Conservation (phyloP, 2,113 vertebrate species). For the Apistogramma diplotaenia region DNA sequence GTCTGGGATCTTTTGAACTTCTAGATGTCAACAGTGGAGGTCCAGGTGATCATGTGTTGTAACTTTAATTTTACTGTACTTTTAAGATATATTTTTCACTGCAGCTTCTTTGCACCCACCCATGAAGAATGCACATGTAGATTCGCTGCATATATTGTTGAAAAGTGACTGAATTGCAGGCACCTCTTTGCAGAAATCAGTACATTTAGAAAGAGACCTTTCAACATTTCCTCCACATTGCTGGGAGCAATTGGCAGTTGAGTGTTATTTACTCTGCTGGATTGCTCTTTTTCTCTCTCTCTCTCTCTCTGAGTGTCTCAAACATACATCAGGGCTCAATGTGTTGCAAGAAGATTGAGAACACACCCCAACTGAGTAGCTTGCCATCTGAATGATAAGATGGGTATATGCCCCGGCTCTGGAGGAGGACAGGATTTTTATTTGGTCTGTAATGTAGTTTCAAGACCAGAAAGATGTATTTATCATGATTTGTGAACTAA, state of each 20-base stretch:
- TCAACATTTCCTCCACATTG: conserved; percentile 7
- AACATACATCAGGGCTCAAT: conserved; percentile 58
- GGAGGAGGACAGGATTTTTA: conserved; percentile 7
- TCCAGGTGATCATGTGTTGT: not conserved
- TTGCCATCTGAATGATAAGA: conserved; percentile 68
- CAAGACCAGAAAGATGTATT: not conserved
- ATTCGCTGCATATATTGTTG: not conserved
- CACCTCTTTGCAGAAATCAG: not conserved
- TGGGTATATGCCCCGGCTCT: conserved; percentile 20
- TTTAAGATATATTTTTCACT: not conserved
- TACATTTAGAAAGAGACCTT: conserved; percentile 17
- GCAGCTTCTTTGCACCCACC: not conserved
- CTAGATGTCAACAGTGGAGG: not conserved
- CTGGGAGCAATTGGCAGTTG: conserved; percentile 30
- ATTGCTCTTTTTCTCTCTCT: conserved; percentile 2
- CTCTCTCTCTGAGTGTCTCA: conserved; percentile 26
- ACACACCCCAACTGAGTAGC: conserved; percentile 71
- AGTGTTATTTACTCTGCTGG: conserved; percentile 55
- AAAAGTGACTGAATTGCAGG: not conserved
- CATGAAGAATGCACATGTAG: not conserved
- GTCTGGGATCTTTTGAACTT: not conserved
- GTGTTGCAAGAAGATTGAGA: conserved; percentile 76
- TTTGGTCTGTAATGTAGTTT: not conserved
- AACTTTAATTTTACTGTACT: not conserved
- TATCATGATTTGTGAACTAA: not conserved